Evolutionary conservation across 2,113 vertebrate genomes (phyloP).

Genomic region (Neoarius graeffei): DNA sequence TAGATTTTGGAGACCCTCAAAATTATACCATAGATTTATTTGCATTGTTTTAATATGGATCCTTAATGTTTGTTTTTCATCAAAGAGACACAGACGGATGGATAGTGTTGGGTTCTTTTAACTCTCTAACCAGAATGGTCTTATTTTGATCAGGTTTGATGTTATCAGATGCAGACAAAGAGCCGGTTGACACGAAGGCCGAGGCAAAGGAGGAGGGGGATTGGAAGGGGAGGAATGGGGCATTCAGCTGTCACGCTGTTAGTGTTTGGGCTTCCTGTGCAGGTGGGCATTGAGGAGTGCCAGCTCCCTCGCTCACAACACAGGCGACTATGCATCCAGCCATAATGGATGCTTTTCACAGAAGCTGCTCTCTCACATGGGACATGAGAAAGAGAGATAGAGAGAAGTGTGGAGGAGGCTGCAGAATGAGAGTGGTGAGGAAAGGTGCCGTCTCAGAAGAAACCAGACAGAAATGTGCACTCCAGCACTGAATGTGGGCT

Average conservation of each 20-base stretch:
- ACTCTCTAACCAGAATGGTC: constrained; percentile 18
- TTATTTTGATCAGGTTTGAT: constrained; percentile 54
- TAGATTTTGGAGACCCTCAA: too few species aligned
- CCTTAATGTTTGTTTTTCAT: not conserved
- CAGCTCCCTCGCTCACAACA: constrained; percentile 74
- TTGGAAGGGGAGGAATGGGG: constrained; percentile 60
- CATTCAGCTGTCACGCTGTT: constrained; percentile 75
- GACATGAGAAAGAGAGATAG: constrained; percentile 51
- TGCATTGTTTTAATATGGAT: not conserved
- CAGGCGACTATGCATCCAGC: constrained; percentile 76
- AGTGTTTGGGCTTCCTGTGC: constrained; percentile 74
- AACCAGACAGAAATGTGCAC: constrained; percentile 29
- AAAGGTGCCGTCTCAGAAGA: constrained; percentile 27
- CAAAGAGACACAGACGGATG: not conserved
- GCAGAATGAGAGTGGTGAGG: constrained; percentile 55
- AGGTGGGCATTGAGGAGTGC: constrained; percentile 76
- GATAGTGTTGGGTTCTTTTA: constrained; percentile 19
- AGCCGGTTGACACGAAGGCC: constrained; percentile 50
- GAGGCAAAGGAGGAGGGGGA: constrained; percentile 30
- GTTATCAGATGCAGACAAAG: constrained; percentile 60
- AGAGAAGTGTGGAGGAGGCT: constrained; percentile 47
- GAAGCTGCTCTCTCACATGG: constrained; percentile 55
- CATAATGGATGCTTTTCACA: constrained; percentile 80
- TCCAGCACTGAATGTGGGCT: constrained; percentile 11
- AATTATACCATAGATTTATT: too few species aligned